phyloP scores from a whole-genome alignment of 2,888 invertebrate genomes.

The Macropis europaea region DNA sequence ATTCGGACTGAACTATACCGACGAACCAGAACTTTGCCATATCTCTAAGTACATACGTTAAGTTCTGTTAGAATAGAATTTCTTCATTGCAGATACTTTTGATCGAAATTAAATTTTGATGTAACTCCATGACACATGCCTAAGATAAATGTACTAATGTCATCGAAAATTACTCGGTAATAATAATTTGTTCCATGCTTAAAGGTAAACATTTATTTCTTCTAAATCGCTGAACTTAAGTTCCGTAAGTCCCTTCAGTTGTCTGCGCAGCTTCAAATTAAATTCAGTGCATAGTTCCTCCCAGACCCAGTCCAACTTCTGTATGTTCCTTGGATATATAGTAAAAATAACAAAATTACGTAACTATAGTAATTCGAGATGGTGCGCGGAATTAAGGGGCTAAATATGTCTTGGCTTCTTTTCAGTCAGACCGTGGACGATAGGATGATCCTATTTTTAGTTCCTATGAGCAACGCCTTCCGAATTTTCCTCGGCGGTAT shows the following conservation, averaged over 20 bases:
- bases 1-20: too few relatives aligned
- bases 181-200: not conserved
- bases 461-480: conserved; percentile 65
- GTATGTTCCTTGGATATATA: not conserved
- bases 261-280: not conserved
- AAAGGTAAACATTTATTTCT: not conserved
- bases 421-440: conserved; percentile 50
- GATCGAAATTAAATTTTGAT: not conserved
- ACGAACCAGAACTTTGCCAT: too few relatives aligned
- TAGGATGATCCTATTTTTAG: conserved; percentile 71
- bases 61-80: too few relatives aligned
- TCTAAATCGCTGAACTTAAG: not conserved
- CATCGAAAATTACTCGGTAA: not conserved
- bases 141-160: not conserved
- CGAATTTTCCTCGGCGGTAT: conserved; percentile 63
- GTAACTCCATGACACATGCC: not conserved
- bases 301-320: not conserved
- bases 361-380: conserved; percentile 75
- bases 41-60: too few relatives aligned
- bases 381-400: conserved; percentile 60
- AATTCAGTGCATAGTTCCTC: too few relatives aligned
- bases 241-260: not conserved
- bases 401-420: conserved; percentile 71
- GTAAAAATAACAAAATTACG: conserved; percentile 48
- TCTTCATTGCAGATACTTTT: not conserved